phyloP scores from a whole-genome alignment of 2,888 invertebrate genomes.

The Sesia apiformis region DNA sequence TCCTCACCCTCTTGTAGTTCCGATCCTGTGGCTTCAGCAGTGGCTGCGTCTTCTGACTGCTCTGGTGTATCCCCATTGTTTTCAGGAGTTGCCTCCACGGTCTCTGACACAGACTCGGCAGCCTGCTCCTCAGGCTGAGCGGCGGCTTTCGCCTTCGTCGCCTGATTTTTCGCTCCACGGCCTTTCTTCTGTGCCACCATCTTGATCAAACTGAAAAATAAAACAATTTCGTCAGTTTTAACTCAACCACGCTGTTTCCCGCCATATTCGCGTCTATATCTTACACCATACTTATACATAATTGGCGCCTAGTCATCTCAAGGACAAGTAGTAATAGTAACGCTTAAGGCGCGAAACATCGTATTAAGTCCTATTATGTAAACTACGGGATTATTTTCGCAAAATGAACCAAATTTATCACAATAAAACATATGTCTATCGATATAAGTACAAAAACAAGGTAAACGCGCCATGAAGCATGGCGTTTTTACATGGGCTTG shows the following conservation, averaged over 20 bases:
- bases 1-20: constrained; percentile 8
- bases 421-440: background rate
- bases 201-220: constrained; percentile 11
- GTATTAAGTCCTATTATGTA: constrained; percentile 18
- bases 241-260: constrained; percentile 17
- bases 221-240: constrained; percentile 10
- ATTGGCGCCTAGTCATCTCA: constrained; percentile 54
- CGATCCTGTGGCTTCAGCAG: constrained; percentile 1
- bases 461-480: constrained; percentile 57
- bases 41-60: constrained; percentile 20
- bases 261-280: constrained; percentile 20
- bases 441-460: constrained; percentile 37
- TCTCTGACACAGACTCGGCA: constrained; percentile 27
- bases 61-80: constrained; percentile 48
- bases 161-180: constrained; percentile 57
- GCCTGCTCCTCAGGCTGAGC: constrained; percentile 36
- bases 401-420: constrained; percentile 17
- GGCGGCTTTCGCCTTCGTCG: constrained; percentile 46
- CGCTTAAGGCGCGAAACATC: constrained; percentile 29
- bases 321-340: constrained; percentile 33
- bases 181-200: constrained; percentile 68
- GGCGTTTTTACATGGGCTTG: constrained; percentile 29
- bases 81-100: constrained; percentile 33
- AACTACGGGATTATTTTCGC: background rate
- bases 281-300: constrained; percentile 9